Evolutionary conservation across 2,797 vertebrate genomes (phyloP).

Genomic region (Melanotaenia trifasciata): DNA sequence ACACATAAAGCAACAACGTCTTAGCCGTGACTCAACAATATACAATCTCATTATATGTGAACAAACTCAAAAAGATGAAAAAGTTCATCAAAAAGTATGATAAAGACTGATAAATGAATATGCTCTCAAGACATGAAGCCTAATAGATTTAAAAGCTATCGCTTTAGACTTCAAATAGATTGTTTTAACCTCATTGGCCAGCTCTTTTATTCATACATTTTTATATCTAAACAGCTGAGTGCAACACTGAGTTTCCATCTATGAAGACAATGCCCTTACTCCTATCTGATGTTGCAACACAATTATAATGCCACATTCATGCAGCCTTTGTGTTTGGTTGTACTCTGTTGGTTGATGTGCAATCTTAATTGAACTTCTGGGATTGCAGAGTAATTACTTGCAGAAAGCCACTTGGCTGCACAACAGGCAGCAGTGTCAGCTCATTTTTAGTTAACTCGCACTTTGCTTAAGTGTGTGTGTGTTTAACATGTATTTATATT

Average conservation of each 20-base stretch:
- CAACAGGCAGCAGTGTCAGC: constrained; percentile 4
- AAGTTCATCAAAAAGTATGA: neutral
- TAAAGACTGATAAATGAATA: neutral
- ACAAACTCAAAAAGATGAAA: too few relatives aligned
- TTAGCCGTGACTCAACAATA: neutral
- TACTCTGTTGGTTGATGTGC: neutral
- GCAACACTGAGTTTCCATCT: neutral
- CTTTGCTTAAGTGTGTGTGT: constrained; percentile 20
- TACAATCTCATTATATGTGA: neutral
- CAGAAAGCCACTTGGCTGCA: constrained; percentile 18
- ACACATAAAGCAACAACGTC: neutral
- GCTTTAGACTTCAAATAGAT: neutral
- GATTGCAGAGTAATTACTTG: constrained; percentile 14
- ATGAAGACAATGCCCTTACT: neutral
- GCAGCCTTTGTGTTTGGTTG: neutral
- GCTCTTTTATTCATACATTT: neutral
- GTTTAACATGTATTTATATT: constrained; percentile 9
- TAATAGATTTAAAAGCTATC: neutral
- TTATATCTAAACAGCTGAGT: neutral
- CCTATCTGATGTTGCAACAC: neutral
- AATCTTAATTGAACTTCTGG: constrained; percentile 23
- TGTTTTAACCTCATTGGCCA: neutral
- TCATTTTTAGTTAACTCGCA: constrained; percentile 20
- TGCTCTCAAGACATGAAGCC: neutral
- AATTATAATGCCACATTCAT: neutral